Base-by-base conservation (phyloP, 1,140 invertebrate genomes). In the Pissodes strobi region DNA sequence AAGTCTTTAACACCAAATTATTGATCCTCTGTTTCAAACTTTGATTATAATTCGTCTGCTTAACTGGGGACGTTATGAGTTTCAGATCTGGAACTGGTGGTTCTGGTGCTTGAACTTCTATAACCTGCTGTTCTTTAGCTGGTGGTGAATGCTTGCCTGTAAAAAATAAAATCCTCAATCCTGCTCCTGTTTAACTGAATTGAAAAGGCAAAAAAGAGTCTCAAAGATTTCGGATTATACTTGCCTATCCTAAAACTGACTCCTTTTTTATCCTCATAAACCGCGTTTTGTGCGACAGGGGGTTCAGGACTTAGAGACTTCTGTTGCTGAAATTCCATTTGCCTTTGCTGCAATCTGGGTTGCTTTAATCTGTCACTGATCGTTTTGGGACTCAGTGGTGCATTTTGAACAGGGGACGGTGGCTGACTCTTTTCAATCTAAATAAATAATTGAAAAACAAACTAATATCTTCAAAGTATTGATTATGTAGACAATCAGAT, bases 1-100 rank as follows among this genome's bases (percentile, higher is more conserved):
- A 79, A 34, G 92, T 94, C 75, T 93, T 92, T 76, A 94, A 88
- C 0, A 95, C 88, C 69, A 94, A 84, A 52, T 85, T 91, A 77
- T 93, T 94, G 27, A 95, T 90, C 72, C 92, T 83, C 71, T 94
- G 91, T 74, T 94, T 94, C 0, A 94, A 78, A 0, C 86, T 88
- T 80, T 93, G 90, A 74, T 87, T 87, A 10, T 80, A 53, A 9
- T 60, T 69, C 2, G 45, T 55, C 10, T 21, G 58, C 34, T 69
- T 69, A 2, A 13, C 27, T 25, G 25, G 48, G 25, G 3, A 38
- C 21, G 12, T 19, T 19, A 10, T 34, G 15, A 43, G 21, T 38
- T 21, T 19, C 27, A 38, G 21, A n/a, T 10, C n/a, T 78, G 74
- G 5, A 25, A 25, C 19, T 21, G 19, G n/a, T 45, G n/a, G 41